These are phyloP conservation scores for Chloropsis cyanopogon DNA, from an alignment of 2,113 vertebrate species.

Conservation along the genomic window DNA sequence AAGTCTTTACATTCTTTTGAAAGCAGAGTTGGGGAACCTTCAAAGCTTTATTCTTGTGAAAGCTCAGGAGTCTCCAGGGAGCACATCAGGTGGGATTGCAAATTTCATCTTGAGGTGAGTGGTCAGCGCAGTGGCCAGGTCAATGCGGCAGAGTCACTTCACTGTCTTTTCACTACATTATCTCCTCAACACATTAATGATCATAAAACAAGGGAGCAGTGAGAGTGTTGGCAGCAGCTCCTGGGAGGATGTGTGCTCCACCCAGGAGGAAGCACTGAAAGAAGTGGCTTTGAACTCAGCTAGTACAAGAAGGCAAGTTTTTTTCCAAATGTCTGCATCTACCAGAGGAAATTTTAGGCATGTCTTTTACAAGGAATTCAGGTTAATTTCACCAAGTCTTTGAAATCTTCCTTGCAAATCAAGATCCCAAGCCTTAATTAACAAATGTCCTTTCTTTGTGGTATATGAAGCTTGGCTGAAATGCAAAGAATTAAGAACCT, in stretches of 20 bases:
- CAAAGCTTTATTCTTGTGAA: not conserved
- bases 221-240: not conserved
- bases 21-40: not conserved
- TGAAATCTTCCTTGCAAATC: not conserved
- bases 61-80: not conserved
- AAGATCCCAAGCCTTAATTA: not conserved
- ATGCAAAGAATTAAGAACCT: not conserved
- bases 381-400: not conserved
- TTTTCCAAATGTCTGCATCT: not conserved
- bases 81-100: not conserved
- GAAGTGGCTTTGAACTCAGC: not conserved
- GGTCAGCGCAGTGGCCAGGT: not conserved
- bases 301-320: not conserved
- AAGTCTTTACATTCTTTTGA: not conserved
- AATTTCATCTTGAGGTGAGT: not conserved
- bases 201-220: not conserved
- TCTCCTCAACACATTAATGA: not conserved
- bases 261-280: not conserved
- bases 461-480: not conserved
- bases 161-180: not conserved
- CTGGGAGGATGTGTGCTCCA: constrained; percentile 8
- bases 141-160: not conserved
- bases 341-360: not conserved
- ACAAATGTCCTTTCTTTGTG: not conserved
- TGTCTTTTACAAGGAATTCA: not conserved